Conservation (phyloP, 2,888 invertebrate species). For the Blastobasis lacticolella region DNA sequence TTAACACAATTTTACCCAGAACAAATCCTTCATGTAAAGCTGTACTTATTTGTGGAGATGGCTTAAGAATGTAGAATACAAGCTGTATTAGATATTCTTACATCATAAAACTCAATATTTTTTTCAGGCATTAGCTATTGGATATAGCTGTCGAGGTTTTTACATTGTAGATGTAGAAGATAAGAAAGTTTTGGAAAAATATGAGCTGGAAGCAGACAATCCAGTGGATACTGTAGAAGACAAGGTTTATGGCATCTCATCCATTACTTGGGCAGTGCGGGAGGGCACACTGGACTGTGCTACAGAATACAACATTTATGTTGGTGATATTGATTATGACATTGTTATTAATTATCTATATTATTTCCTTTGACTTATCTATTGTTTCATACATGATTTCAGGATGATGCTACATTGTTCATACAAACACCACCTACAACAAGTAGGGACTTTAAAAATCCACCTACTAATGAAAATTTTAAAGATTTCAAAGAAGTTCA, state of each 20-base stretch:
- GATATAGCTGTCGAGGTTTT: conserved; percentile 81
- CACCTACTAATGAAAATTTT: conserved; percentile 68
- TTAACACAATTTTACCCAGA: too few species aligned
- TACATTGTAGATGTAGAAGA: conserved; percentile 89
- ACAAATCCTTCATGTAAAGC: too few species aligned
- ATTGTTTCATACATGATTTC: conserved; percentile 10
- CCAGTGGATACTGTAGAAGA: conserved; percentile 56
- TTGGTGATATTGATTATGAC: conserved; percentile 25
- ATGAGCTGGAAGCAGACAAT: conserved; percentile 57
- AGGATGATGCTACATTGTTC: conserved; percentile 71
- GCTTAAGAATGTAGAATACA: too few species aligned
- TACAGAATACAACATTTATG: conserved; percentile 60
- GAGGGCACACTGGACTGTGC: conserved; percentile 58
- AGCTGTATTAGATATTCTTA: too few species aligned
- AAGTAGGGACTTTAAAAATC: conserved; percentile 63
- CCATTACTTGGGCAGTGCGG: conserved; percentile 81
- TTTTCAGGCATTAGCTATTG: conserved; percentile 79
- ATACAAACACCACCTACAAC: conserved; percentile 73
- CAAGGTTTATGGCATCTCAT: conserved; percentile 78
- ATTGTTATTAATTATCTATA: background rate
- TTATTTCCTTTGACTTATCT: background rate
- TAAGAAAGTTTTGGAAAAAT: conserved; percentile 82
- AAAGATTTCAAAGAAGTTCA: conserved; percentile 76
- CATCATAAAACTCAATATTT: too few species aligned
- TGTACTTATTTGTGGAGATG: too few species aligned